Evolutionary conservation across 1,140 invertebrate species (phyloP), one percentile per base, ranked within the genome.

Genomic region (Rhopalosiphum padi): DNA sequence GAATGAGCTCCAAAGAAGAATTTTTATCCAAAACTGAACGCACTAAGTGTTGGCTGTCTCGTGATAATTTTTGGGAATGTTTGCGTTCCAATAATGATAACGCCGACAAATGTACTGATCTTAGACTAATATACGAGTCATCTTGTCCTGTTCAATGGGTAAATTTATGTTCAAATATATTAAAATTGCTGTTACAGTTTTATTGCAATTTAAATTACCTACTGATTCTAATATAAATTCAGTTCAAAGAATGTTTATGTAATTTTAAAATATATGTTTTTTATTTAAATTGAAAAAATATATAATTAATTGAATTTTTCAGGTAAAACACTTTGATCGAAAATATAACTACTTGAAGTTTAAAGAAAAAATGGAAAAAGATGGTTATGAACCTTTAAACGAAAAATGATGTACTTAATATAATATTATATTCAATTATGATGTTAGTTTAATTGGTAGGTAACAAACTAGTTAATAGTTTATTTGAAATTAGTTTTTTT

Each of bases 281-380:
- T n/a, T 15, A n/a, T n/a, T n/a, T 35, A 77, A 77, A 35, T 77
- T 77, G 15, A 35, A 77, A 68, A 60, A 60, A 93, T 85, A 82
- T 68, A 53, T 94, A 94, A 91, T 93, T 93, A 90, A 91, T 93
- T 94, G 93, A 94, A 94, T 94, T 94, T 94, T 95, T 83, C 95
- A 97, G 97, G 98, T 99, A 23, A 98, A 98, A 95, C 98, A 99
- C 96, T 99, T 99, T 96, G 98, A 99, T 96, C 96, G 98, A 94
- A 98, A 98, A 95, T 95, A 97, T 95, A 97, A 97, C 94, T 99
- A 98, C 95, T 96, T 98, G 94, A 96, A 98, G 95, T 99, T 98
- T 95, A 98, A 98, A 96, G 97, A 97, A 94, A 97, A 97, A 96
- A 97, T 99, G 95, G 97, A 98, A 95, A 97, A 97, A 94, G 96